These are phyloP conservation scores for Merodon equestris DNA, from an alignment of 2,888 invertebrate species.

Conservation along the genomic window DNA sequence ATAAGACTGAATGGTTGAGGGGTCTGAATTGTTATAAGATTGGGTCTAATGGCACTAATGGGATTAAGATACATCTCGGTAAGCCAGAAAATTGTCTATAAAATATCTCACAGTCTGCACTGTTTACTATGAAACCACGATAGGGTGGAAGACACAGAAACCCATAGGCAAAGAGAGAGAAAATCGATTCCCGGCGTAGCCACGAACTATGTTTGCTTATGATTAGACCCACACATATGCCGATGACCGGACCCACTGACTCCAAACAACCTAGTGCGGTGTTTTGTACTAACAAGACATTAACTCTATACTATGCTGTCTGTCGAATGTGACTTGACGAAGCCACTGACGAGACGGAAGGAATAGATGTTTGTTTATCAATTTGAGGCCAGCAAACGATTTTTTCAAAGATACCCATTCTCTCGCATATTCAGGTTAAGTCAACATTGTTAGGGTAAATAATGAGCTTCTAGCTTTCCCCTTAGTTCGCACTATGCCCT, in stretches of 20 bases:
- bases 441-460: constrained; percentile 59
- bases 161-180: constrained; percentile 1
- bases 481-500: not conserved
- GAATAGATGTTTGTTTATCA: constrained; percentile 55
- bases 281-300: constrained; percentile 47
- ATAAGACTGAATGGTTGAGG: not conserved
- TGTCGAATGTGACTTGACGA: constrained; percentile 19
- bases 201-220: constrained; percentile 41
- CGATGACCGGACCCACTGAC: not conserved
- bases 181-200: constrained; percentile 27
- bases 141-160: too few relatives aligned
- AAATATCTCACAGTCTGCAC: too few relatives aligned
- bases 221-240: constrained; percentile 40
- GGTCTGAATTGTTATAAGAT: not conserved
- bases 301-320: constrained; percentile 3
- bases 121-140: too few relatives aligned
- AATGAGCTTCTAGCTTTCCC: constrained; percentile 47
- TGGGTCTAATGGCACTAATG: not conserved
- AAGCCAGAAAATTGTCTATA: too few relatives aligned
- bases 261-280: constrained; percentile 26
- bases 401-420: constrained; percentile 5
- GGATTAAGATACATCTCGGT: too few relatives aligned
- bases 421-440: constrained; percentile 52
- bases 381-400: constrained; percentile 31
- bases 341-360: not conserved